These are phyloP conservation scores for Oxystoma pomonae DNA, from an alignment of 2,888 invertebrate genomes.

Conservation along the genomic window DNA sequence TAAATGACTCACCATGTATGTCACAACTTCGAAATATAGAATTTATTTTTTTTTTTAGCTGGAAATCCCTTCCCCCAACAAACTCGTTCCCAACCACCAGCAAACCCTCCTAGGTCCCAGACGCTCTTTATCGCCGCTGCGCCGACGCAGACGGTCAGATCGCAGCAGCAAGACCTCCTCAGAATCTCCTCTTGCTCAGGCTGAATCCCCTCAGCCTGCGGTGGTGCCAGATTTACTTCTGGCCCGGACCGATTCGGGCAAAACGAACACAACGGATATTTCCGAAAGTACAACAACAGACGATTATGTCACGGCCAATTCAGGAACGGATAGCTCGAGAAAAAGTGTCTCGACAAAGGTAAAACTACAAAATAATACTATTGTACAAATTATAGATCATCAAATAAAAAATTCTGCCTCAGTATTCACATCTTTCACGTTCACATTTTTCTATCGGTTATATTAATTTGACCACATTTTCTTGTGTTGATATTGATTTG, in stretches of 20 bases:
- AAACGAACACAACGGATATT: conserved; percentile 71
- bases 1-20: no score
- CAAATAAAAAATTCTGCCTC: no score
- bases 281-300: conserved; percentile 87
- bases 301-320: conserved; percentile 84
- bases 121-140: conserved; percentile 9
- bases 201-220: conserved; percentile 40
- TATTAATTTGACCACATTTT: no score
- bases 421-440: no score
- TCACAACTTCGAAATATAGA: no score
- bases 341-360: conserved; percentile 62
- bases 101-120: conserved; percentile 15
- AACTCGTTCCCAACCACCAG: conserved; percentile 1
- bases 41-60: conserved; percentile 13
- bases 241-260: conserved; percentile 68
- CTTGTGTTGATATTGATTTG: no score
- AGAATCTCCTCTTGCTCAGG: conserved; percentile 12
- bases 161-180: background rate
- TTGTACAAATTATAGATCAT: no score
- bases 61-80: conserved; percentile 7
- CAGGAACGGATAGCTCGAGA: conserved; percentile 62
- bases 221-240: conserved; percentile 51
- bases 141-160: conserved; percentile 4
- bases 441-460: no score
- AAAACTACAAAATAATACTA: no score